These are phyloP conservation scores for Takifugu rubripes DNA, from an alignment of 2,797 vertebrate species.

Conservation along the genomic window DNA sequence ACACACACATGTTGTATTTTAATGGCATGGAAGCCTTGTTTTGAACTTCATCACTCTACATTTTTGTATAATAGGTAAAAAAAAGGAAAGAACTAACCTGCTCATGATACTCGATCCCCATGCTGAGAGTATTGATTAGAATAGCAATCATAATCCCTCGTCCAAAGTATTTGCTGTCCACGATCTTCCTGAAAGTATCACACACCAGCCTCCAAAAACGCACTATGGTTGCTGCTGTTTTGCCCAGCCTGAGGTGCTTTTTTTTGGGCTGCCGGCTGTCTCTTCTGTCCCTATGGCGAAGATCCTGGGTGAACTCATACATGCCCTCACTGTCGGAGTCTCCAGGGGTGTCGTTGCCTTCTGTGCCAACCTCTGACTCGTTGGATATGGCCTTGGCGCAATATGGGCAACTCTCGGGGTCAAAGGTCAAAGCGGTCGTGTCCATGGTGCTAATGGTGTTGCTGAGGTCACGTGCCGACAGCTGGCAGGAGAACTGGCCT, in stretches of 20 bases:
- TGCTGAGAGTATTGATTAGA: conserved; percentile 94
- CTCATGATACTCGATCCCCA: conserved; percentile 95
- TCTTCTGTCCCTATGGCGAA: conserved; percentile 80
- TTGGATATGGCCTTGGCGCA: conserved; percentile 78
- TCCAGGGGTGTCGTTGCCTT: conserved; percentile 78
- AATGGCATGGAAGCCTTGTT: neutral
- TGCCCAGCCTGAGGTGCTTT: conserved; percentile 56
- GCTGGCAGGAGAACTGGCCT: conserved; percentile 83
- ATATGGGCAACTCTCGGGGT: conserved; percentile 88
- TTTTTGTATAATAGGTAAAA: neutral
- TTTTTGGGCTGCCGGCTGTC: conserved; percentile 78
- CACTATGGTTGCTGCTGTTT: conserved; percentile 70
- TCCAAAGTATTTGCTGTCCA: conserved; percentile 98
- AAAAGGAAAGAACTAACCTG: conserved; percentile 78
- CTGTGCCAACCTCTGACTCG: conserved; percentile 75
- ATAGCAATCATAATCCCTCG: conserved; percentile 97
- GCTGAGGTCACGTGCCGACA: conserved; percentile 76
- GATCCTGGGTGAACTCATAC: conserved; percentile 91
- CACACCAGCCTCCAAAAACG: conserved; percentile 90
- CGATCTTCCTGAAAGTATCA: conserved; percentile 89
- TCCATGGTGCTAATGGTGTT: conserved; percentile 82
- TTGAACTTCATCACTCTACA: neutral
- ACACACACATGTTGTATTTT: no score
- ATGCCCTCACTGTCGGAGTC: conserved; percentile 92
- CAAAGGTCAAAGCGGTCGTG: conserved; percentile 69